These are phyloP conservation scores for Calameuta pallipes DNA, from an alignment of 2,888 invertebrate species.

Conservation along the genomic window DNA sequence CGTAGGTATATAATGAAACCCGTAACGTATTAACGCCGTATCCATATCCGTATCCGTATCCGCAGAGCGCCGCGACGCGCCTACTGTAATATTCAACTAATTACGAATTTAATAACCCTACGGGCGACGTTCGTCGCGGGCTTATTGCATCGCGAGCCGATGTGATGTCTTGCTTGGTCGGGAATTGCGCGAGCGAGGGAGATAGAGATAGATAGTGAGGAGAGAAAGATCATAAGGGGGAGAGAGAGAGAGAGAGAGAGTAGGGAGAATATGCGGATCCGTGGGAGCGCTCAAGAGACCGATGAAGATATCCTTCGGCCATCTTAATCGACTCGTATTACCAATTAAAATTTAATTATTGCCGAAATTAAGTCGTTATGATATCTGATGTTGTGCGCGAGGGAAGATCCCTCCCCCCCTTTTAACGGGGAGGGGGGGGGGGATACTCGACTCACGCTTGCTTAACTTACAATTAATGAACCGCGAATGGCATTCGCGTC, in stretches of 20 bases:
- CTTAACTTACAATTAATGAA: not conserved
- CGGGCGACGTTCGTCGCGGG: constrained; percentile 43
- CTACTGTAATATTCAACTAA: constrained; percentile 60
- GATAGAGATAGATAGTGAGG: constrained; percentile 21
- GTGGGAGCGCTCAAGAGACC: not conserved
- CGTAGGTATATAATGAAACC: constrained; percentile 51
- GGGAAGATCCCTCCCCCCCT: not conserved
- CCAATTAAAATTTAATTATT: constrained; percentile 64
- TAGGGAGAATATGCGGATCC: constrained; percentile 15
- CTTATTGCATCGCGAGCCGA: constrained; percentile 45
- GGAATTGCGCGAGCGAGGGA: constrained; percentile 2
- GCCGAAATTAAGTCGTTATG: constrained; percentile 50
- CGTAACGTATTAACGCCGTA: constrained; percentile 50
- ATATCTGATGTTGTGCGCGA: constrained; percentile 10
- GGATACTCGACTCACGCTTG: too few relatives aligned
- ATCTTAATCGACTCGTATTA: constrained; percentile 60
- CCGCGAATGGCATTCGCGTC: constrained; percentile 5
- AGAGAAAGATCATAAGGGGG: constrained; percentile 19
- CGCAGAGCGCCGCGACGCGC: constrained; percentile 30
- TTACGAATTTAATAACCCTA: constrained; percentile 62
- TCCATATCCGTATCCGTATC: constrained; percentile 16
- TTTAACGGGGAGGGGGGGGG: too few relatives aligned
- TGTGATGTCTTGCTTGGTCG: not conserved
- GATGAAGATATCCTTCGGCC: constrained; percentile 38
- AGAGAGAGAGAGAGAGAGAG: constrained; percentile 29